phyloP scores from a whole-genome alignment of 2,888 invertebrate species.

The Scaptomyza flava region DNA sequence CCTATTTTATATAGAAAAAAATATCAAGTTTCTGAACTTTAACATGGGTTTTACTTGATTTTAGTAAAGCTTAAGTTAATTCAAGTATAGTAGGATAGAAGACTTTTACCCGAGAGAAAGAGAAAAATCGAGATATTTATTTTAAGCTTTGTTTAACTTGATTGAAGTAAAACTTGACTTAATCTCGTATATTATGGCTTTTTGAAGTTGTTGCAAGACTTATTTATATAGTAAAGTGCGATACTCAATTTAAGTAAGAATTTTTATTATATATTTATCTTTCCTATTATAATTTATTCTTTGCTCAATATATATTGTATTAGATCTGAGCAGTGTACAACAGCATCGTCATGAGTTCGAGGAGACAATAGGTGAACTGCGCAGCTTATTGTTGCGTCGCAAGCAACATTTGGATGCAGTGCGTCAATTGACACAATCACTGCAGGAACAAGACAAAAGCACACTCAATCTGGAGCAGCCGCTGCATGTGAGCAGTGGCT shows the following conservation, averaged over 20 bases:
- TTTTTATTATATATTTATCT: too few relatives aligned
- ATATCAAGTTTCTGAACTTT: not conserved
- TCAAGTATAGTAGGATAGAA: not conserved
- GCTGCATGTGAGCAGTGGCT: constrained; percentile 41
- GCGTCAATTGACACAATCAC: constrained; percentile 39
- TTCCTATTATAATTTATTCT: too few relatives aligned
- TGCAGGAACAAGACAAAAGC: constrained; percentile 5
- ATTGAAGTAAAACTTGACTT: too few relatives aligned
- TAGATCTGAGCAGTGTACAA: constrained; percentile 68
- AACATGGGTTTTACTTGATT: not conserved
- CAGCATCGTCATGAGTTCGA: constrained; percentile 78
- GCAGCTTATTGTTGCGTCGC: constrained; percentile 71
- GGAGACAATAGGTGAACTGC: constrained; percentile 60
- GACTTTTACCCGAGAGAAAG: not conserved
- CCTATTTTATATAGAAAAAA: not conserved
- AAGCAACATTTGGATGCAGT: constrained; percentile 66
- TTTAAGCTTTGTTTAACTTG: too few relatives aligned
- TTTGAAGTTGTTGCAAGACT: too few relatives aligned
- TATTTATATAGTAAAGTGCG: too few relatives aligned
- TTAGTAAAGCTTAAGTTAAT: not conserved
- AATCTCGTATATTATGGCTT: too few relatives aligned
- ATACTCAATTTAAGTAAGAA: too few relatives aligned
- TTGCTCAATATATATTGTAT: too few relatives aligned
- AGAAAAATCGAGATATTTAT: too few relatives aligned
- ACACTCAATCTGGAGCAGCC: constrained; percentile 27